Base-by-base conservation (phyloP, 2,888 invertebrate genomes). In the Chrysomela aeneicollis region DNA sequence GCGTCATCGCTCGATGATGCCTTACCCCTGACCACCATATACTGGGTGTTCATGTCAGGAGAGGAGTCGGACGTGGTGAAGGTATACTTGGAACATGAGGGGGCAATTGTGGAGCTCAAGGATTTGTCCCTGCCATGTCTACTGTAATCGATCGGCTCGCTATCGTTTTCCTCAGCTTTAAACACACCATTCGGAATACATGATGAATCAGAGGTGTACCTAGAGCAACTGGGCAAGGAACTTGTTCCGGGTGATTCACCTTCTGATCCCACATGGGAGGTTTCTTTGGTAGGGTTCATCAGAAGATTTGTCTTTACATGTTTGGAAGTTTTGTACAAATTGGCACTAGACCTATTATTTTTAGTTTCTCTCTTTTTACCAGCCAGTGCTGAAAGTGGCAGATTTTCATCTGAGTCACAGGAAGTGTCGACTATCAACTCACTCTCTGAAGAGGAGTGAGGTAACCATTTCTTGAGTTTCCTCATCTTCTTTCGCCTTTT, bases 341-440 rank as follows among this genome's bases (percentile, higher is more conserved):
- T 57, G 1, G 57, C 46, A 19, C 19, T 12, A 15, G 42, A 59
- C 42, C 62, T 63, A 35, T 57, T 52, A 37, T 68, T 71, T 21
- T 61, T 66, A 12, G 18, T n/a, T 17, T 51, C 35, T 15, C 52
- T 58, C 42, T 63, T 68, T 50, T 61, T 66, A 30, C 57, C 32
- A 10, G 65, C 49, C 8, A 70, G 63, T 30, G 62, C 60, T 1
- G 71, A 63, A 37, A 70, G 46, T 19, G 73, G 73, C n/a, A 70
- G 19, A 46, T 73, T 67, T 30, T 69, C 70, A 17, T 71, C 71
- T n/a, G 66, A 65, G 54, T 71, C 71, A 0, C 67, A 66, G 21
- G 63, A 55, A 18, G 63, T 65, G 18, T 66, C 57, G 18, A 58
- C 60, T 53, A 8, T 64, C 46, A 57, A 47, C 15, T 62, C 62